These are phyloP conservation scores for Imbricaverruca yamaguchii DNA, from an alignment of 2,888 invertebrate genomes.

Conservation along the genomic window DNA sequence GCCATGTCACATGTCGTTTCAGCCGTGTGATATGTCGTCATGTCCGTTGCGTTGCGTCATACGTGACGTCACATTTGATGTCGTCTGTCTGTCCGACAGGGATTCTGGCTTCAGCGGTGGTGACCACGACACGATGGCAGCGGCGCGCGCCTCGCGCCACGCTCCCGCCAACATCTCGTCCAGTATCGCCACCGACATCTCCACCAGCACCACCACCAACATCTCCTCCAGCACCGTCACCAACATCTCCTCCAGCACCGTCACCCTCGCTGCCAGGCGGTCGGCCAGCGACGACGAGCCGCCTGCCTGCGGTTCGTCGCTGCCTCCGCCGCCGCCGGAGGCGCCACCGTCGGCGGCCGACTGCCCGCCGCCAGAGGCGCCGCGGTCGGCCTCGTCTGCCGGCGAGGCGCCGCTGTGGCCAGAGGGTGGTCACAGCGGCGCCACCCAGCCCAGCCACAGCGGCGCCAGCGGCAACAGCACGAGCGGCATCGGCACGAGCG, in stretches of 20 bases:
- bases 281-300: no score
- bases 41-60: neutral
- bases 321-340: neutral
- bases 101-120: neutral
- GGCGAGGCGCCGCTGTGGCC: neutral
- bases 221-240: no score
- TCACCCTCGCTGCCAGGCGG: no score
- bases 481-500: slow-evolving; percentile 1
- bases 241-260: no score
- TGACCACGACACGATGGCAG: neutral
- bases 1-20: no score
- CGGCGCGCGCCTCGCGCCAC: neutral
- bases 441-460: neutral
- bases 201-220: neutral
- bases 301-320: no score
- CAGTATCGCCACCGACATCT: neutral
- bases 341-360: neutral
- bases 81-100: neutral
- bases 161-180: neutral
- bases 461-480: neutral
- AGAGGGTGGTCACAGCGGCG: neutral
- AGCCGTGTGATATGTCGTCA: neutral
- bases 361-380: neutral
- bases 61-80: neutral
- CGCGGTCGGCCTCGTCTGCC: neutral